Conservation (phyloP, 2,113 vertebrate species). For the Macrotus californicus region DNA sequence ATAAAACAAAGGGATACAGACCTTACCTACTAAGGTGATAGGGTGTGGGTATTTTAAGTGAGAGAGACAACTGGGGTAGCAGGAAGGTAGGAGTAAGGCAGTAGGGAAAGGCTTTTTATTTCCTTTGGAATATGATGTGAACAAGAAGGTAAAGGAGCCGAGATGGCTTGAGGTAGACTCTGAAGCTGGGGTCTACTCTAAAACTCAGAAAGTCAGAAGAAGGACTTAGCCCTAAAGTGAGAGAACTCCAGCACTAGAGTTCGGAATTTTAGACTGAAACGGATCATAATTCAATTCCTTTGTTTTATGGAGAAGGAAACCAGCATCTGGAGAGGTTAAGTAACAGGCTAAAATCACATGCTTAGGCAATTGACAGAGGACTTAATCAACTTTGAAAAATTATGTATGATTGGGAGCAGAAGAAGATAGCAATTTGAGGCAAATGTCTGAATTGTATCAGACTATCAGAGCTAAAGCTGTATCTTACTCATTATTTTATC, state of each 20-base stretch:
- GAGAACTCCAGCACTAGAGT: background rate
- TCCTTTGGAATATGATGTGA: background rate
- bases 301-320: background rate
- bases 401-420: background rate
- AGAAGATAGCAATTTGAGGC: background rate
- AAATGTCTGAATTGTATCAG: background rate
- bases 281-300: background rate
- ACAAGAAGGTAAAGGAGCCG: background rate
- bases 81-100: background rate
- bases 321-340: background rate
- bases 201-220: background rate
- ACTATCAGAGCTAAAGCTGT: background rate
- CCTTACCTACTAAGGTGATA: background rate
- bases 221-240: background rate
- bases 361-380: background rate
- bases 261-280: background rate
- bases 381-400: background rate
- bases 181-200: background rate
- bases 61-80: background rate
- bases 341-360: background rate
- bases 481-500: background rate
- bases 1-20: background rate
- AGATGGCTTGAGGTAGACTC: background rate
- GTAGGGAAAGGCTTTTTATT: background rate
- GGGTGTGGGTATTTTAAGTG: background rate